These are phyloP conservation scores for Notarius quadriscutis DNA, from an alignment of 2,113 vertebrate species.

Conservation along the genomic window DNA sequence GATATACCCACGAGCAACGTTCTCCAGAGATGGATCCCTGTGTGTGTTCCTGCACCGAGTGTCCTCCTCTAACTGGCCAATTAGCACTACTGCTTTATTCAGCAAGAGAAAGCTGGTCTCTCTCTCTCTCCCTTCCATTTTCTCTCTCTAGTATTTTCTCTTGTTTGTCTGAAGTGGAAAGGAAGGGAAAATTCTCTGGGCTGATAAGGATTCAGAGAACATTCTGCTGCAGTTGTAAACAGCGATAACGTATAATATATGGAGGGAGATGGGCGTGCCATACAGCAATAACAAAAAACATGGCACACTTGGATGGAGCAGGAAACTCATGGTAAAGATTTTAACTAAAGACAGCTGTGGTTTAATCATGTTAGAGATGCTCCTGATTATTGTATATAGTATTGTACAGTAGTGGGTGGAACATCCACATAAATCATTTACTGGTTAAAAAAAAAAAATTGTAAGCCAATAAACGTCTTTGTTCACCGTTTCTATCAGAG, in stretches of 20 bases:
- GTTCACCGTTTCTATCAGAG: background rate
- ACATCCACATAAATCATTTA: background rate
- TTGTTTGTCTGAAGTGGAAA: conserved; percentile 28
- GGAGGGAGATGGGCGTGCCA: conserved; percentile 2
- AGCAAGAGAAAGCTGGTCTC: background rate
- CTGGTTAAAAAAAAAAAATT: background rate
- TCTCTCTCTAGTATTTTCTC: background rate
- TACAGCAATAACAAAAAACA: conserved; percentile 8
- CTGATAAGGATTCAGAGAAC: conserved; percentile 53
- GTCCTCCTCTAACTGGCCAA: conserved; percentile 29
- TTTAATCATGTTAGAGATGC: background rate
- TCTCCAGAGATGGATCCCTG: conserved; percentile 18
- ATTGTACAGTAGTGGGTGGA: background rate
- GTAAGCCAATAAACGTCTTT: background rate
- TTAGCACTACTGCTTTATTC: conserved; percentile 20
- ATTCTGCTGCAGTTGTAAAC: conserved; percentile 37
- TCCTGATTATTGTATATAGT: background rate
- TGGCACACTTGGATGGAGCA: background rate
- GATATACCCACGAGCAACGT: conserved; percentile 21
- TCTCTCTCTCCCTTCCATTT: background rate
- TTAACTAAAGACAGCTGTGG: background rate
- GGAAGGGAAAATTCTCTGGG: conserved; percentile 49
- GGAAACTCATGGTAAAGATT: background rate
- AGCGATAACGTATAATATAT: conserved; percentile 21
- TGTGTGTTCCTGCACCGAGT: conserved; percentile 9